Base-by-base conservation (phyloP, 35 echinoderm and acorn worm species). In the Strongylocentrotus purpuratus region DNA sequence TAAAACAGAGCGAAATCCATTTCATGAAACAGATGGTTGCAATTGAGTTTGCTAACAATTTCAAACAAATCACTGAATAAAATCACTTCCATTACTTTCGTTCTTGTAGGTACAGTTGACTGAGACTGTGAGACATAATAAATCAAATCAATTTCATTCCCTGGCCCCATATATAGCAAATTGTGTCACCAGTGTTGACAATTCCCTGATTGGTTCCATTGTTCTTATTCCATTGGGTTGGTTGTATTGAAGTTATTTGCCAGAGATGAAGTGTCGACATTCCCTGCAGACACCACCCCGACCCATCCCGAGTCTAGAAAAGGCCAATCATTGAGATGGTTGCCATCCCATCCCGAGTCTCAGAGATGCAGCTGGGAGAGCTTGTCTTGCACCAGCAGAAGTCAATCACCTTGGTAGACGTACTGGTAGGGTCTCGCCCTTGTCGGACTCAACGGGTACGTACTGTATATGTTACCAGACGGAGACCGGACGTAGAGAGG, bases 381-480 rank as follows among this genome's bases (percentile, higher is more conserved):
- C 94, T 96, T 96, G 96, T 96, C 96, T 87, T 94, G 96, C 96
- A 96, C 46, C 48, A 88, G 48, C 94, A 88, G 71, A 85, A 96
- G 96, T 96, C 96, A 96, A 94, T 96, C 96, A 7, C 93, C 94
- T 86, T 96, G 96, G 86, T 98, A 96, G 78, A 96, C 86, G 58
- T 96, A 98, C 35, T 94, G 97, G 93, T 96, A 96, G 31, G 97
- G 95, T 46, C 95, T 90, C n/a, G 97, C 70, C 94, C 97, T 50
- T 12, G 96, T 98, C 31, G 98, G 96, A 85, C 97, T 99, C 86
- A 99, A 86, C 22, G 98, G 96, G 52, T 98, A 99, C 4, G 98
- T 99, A 86, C 96, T 97, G 95, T 99, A 99, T 87, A 99, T 97
- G 88, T 97, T 97, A 33, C 98, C 98, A 1, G 98, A 98, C 4